phyloP scores from a whole-genome alignment of 2,888 invertebrate genomes.

The Temnothorax unifasciatus region DNA sequence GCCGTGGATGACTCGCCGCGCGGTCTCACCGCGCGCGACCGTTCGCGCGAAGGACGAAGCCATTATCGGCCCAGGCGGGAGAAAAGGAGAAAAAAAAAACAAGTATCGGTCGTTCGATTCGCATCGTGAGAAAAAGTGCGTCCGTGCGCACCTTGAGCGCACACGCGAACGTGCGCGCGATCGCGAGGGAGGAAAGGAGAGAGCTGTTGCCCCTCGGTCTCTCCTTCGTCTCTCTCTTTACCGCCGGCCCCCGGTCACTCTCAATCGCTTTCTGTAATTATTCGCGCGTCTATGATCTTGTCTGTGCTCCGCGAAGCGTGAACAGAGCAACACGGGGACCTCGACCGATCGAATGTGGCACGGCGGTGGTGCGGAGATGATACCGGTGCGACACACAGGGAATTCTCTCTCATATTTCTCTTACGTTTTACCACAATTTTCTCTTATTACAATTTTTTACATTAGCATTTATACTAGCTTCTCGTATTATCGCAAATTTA shows the following conservation, averaged over 20 bases:
- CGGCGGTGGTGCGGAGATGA: constrained; percentile 56
- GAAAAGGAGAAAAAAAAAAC: constrained; percentile 66
- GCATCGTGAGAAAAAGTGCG: constrained; percentile 78
- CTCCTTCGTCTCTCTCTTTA: constrained; percentile 39
- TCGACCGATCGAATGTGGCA: constrained; percentile 76
- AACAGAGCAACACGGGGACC: constrained; percentile 78
- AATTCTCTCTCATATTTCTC: neutral
- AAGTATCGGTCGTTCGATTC: constrained; percentile 64
- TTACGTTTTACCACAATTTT: constrained; percentile 15
- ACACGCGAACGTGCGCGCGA: constrained; percentile 49
- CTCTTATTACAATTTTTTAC: neutral
- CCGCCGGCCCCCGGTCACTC: constrained; percentile 46
- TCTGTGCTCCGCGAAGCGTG: constrained; percentile 79
- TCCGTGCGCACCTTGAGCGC: constrained; percentile 58
- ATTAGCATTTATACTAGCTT: constrained; percentile 19
- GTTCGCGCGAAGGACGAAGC: constrained; percentile 78
- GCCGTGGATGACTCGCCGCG: constrained; percentile 40
- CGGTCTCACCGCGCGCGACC: constrained; percentile 60
- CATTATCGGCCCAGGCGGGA: constrained; percentile 74
- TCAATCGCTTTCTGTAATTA: constrained; percentile 70
- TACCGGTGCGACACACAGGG: neutral
- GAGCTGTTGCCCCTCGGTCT: neutral
- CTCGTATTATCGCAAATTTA: constrained; percentile 17
- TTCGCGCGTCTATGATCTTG: constrained; percentile 67
- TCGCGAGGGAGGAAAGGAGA: constrained; percentile 10